Conservation (phyloP, 2,113 vertebrate species). For the Macheiramphus alcinus region DNA sequence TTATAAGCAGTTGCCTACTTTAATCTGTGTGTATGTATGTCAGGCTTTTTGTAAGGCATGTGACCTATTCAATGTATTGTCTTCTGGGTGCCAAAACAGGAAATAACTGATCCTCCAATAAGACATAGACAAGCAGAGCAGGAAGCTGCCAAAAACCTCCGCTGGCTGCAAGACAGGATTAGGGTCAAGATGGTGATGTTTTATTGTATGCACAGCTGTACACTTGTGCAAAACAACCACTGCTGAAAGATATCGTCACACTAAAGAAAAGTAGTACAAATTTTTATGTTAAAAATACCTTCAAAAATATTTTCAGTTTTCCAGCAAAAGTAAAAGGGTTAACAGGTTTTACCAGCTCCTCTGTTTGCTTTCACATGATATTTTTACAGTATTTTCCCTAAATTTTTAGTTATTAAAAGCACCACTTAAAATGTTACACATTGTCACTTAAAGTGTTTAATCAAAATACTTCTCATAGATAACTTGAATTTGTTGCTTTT, state of each 20-base stretch:
- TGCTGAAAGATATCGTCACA: background rate
- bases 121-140: background rate
- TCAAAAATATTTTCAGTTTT: background rate
- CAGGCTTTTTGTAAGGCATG: background rate
- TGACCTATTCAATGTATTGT: background rate
- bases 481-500: background rate
- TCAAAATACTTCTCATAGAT: background rate
- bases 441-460: background rate
- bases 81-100: background rate
- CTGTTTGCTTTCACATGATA: background rate
- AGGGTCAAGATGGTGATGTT: background rate
- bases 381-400: background rate
- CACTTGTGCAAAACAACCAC: background rate
- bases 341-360: background rate
- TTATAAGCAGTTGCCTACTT: conserved; percentile 18
- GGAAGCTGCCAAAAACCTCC: background rate
- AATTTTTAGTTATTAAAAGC: background rate
- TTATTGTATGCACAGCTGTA: background rate
- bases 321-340: background rate
- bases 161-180: background rate
- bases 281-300: background rate
- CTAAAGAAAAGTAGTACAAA: background rate
- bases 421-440: background rate
- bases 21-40: background rate
- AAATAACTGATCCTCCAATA: background rate